phyloP scores from a whole-genome alignment of 2,888 invertebrate species.

The Cryptocephalus moraei region DNA sequence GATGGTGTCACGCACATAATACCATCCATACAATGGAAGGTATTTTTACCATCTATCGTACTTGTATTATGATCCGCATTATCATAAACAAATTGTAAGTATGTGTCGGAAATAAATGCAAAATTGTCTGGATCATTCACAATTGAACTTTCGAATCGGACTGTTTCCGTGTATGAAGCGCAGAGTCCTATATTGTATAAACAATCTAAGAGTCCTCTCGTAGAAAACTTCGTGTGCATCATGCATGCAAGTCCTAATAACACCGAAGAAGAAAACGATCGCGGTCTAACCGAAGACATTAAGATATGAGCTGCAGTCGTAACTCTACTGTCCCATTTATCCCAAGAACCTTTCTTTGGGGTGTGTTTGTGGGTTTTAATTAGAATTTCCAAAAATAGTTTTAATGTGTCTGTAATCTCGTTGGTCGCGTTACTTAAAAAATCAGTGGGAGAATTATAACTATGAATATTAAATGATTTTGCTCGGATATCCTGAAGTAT shows the following conservation, averaged over 20 bases:
- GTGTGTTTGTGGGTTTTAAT: background rate
- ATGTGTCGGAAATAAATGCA: slow-evolving; percentile 2
- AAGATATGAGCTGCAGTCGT: background rate
- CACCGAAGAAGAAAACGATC: slow-evolving; percentile 26
- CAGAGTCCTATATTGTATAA: slow-evolving; percentile 3
- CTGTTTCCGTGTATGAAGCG: slow-evolving; percentile 20
- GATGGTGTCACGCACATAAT: slow-evolving; percentile 2
- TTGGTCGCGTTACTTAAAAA: background rate
- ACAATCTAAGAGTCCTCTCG: background rate
- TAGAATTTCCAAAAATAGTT: background rate
- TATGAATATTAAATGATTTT: slow-evolving; percentile 16
- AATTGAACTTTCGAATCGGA: slow-evolving; percentile 18
- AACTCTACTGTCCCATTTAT: background rate
- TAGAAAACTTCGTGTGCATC: slow-evolving; percentile 5
- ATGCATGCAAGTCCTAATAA: slow-evolving; percentile 12
- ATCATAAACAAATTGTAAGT: slow-evolving; percentile 20
- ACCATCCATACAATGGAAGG: slow-evolving; percentile 3
- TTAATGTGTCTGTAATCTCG: background rate
- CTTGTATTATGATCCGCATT: slow-evolving; percentile 4
- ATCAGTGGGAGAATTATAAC: slow-evolving; percentile 6
- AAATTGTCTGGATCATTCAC: slow-evolving; percentile 5
- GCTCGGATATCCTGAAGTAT: slow-evolving; percentile 9
- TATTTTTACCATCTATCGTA: slow-evolving; percentile 5
- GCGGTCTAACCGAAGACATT: slow-evolving; percentile 17
- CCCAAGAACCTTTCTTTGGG: background rate